Evolutionary conservation across 2,113 vertebrate genomes (phyloP).

Genomic region (Lophochroa leadbeateri): DNA sequence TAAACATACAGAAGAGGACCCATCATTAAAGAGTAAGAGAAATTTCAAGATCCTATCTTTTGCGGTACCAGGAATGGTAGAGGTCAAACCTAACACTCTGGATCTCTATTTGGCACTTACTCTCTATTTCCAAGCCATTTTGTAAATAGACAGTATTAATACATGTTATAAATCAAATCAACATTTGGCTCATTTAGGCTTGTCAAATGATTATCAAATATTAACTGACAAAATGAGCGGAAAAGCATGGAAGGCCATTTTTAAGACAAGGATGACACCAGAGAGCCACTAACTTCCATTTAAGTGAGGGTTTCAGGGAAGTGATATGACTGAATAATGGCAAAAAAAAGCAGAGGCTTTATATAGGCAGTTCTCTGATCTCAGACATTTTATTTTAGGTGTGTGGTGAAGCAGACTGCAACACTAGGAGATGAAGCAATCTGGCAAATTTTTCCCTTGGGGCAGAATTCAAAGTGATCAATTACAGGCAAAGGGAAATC

Average conservation of each 20-base stretch:
- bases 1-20: neutral
- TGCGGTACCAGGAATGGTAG: neutral
- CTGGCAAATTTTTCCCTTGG: neutral
- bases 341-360: neutral
- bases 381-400: neutral
- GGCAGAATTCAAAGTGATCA: neutral
- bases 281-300: neutral
- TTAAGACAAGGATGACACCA: neutral
- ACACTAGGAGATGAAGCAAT: neutral
- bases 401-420: neutral
- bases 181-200: neutral
- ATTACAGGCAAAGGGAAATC: neutral
- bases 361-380: neutral
- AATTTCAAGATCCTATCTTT: neutral
- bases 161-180: neutral
- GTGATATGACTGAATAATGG: neutral
- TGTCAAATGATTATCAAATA: neutral
- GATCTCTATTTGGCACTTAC: neutral
- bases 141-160: neutral
- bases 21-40: neutral
- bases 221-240: neutral
- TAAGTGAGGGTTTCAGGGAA: neutral
- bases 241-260: neutral
- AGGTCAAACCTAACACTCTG: neutral
- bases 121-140: neutral